Conservation (phyloP, 2,888 invertebrate species). For the Capitulum mitella region DNA sequence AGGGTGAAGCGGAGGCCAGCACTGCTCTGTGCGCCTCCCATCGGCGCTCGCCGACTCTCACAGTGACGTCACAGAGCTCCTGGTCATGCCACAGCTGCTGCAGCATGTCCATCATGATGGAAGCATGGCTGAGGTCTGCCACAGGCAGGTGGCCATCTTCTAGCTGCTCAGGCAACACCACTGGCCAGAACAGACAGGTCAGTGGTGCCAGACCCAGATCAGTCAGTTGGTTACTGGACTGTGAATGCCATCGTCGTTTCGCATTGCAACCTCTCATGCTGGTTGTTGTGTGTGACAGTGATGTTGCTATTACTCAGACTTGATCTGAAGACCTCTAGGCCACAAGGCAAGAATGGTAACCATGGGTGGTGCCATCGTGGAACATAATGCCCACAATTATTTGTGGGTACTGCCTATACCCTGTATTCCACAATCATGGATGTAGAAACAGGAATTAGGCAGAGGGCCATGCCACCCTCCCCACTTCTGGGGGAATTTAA, state of each 20-base stretch:
- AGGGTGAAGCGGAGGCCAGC: background rate
- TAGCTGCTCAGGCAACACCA: background rate
- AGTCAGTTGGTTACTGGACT: background rate
- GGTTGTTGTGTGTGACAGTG: background rate
- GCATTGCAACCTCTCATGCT: background rate
- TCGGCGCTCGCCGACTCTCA: background rate
- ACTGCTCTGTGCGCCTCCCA: background rate
- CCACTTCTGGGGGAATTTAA: no score
- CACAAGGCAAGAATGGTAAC: background rate
- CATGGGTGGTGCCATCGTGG: background rate
- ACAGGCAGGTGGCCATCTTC: background rate
- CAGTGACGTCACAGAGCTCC: background rate
- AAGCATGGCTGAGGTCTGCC: background rate
- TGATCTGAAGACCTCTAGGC: background rate
- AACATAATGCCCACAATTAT: no score
- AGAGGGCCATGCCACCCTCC: no score
- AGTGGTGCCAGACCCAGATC: background rate
- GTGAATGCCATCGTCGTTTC: background rate
- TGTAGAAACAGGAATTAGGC: no score
- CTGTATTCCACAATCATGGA: no score
- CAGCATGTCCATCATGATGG: background rate
- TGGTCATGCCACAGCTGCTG: constrained; percentile 1
- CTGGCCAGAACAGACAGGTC: background rate
- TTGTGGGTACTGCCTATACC: no score
- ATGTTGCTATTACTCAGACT: background rate